These are phyloP conservation scores for Lepidothrix coronata DNA, from an alignment of 2,113 vertebrate species.

Conservation along the genomic window DNA sequence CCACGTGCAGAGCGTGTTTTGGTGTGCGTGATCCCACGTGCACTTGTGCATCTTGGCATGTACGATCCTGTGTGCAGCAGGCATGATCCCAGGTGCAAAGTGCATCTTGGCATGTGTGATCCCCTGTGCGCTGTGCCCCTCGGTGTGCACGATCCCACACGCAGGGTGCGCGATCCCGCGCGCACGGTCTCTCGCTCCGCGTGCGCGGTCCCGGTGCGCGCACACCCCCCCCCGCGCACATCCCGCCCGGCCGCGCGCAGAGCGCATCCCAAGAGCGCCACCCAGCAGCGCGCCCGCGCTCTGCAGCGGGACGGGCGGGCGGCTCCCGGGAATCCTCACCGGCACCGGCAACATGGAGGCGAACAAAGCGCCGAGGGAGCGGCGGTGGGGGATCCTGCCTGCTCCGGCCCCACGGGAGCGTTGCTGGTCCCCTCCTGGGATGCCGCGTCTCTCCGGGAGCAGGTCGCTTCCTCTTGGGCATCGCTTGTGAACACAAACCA, in stretches of 20 bases:
- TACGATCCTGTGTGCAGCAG: fast-evolving
- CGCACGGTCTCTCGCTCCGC: no score
- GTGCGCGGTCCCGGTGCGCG: background rate
- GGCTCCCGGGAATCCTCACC: fast-evolving
- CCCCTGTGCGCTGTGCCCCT: no score
- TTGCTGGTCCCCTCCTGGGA: fast-evolving
- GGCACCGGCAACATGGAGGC: fast-evolving
- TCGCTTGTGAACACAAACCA: fast-evolving
- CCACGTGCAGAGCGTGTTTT: background rate
- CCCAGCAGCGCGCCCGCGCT: slow-evolving; percentile 21
- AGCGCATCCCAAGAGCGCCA: slow-evolving; percentile 52
- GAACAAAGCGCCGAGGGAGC: background rate
- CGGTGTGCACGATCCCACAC: fast-evolving
- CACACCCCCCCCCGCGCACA: background rate
- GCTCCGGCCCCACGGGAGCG: fast-evolving
- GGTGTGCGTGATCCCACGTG: background rate
- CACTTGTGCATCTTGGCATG: background rate
- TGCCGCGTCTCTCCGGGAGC: fast-evolving
- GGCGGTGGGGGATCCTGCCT: fast-evolving
- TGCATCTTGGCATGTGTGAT: no score
- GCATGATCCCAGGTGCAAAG: background rate
- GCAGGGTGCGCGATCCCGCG: no score
- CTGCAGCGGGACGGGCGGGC: background rate
- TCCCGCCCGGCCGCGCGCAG: background rate
- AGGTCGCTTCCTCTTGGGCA: fast-evolving